These are phyloP conservation scores for Tetranychus piercei DNA, from an alignment of 2,888 invertebrate species.

Conservation along the genomic window DNA sequence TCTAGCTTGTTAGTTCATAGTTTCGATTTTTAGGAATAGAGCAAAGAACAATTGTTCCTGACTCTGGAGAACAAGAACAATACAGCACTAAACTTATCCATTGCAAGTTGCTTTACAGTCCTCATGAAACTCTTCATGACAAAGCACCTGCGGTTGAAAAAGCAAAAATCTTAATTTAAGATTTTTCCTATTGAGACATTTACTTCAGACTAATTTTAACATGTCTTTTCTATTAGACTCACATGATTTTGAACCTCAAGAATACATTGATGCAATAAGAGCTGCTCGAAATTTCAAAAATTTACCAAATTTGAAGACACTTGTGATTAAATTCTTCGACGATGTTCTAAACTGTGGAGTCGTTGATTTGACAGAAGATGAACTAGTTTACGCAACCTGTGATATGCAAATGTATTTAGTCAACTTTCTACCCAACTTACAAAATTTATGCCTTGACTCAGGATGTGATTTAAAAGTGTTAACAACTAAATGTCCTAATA, in stretches of 20 bases:
- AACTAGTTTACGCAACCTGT: neutral
- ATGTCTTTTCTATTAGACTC: neutral
- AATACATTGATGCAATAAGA: neutral
- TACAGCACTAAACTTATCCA: no score
- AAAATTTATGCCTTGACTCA: neutral
- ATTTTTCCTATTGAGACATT: no score
- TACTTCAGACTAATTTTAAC: neutral
- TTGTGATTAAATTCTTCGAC: neutral
- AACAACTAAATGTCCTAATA: neutral
- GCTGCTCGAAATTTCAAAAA: neutral
- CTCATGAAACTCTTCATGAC: constrained; percentile 91
- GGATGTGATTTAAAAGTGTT: neutral
- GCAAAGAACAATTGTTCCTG: no score
- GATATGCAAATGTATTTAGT: constrained; percentile 1
- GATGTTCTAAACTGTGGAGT: neutral
- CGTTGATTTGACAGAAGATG: neutral
- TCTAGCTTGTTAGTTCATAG: no score
- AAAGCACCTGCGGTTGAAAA: constrained; percentile 55
- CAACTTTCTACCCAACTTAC: neutral
- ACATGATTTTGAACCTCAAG: neutral
- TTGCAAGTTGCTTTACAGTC: constrained; percentile 94
- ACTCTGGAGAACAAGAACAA: no score
- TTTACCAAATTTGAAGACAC: neutral
- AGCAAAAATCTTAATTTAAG: no score
- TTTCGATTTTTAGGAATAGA: no score